A percentile compares a stretch with the other conserved stretches of the same genome.
Conservation (phyloP, 1,140 invertebrate species). For the Melitaea cinxia region DNA sequence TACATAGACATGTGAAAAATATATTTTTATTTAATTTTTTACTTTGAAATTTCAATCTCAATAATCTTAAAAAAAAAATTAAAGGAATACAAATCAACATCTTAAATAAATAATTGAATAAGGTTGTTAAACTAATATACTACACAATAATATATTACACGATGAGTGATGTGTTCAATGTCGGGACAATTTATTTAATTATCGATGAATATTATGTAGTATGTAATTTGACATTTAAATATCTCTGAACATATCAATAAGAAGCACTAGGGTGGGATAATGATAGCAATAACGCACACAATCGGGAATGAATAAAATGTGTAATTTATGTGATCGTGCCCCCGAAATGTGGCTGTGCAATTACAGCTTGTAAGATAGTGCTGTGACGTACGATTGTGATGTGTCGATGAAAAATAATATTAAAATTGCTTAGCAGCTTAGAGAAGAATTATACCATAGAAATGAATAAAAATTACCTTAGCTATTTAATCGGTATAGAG, state of each 20-base stretch:
- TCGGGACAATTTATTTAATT: neutral
- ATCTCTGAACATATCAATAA: conserved; percentile 33
- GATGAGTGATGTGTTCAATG: conserved; percentile 4
- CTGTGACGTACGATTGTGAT: conserved; percentile 26
- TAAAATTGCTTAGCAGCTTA: too few relatives aligned
- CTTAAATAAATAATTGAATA: too few relatives aligned
- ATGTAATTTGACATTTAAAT: conserved; percentile 39
- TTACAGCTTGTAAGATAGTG: conserved; percentile 51
- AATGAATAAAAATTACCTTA: too few relatives aligned
- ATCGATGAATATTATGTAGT: conserved; percentile 1
- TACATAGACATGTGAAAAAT: too few relatives aligned
- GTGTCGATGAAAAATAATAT: conserved; percentile 21
- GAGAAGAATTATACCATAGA: too few relatives aligned
- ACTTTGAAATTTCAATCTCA: too few relatives aligned
- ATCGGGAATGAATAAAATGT: conserved; percentile 72
- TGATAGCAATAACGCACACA: conserved; percentile 66
- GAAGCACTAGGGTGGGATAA: conserved; percentile 49
- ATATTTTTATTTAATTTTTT: too few relatives aligned
- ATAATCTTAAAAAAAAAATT: too few relatives aligned
- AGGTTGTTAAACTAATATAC: too few relatives aligned
- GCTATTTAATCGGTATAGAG: too few relatives aligned
- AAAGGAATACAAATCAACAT: neutral
- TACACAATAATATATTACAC: too few relatives aligned
- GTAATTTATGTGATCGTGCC: conserved; percentile 70
- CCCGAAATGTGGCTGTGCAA: conserved; percentile 66